Base-by-base conservation (phyloP, 2,113 vertebrate genomes). In the Gulo gulo region DNA sequence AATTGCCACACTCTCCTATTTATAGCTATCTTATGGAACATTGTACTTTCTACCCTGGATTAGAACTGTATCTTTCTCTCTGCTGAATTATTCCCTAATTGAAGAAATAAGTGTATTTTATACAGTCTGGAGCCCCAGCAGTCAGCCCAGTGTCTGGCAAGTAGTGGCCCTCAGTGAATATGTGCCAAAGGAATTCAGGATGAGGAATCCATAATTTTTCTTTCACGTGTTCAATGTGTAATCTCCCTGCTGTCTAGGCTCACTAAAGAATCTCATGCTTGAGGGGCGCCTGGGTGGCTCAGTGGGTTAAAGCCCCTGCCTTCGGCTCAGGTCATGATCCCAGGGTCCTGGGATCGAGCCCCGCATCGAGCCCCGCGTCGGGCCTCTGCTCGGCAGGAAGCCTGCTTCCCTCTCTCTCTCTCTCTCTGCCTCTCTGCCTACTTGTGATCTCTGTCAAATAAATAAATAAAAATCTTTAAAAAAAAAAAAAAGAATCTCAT, bases 251-350 rank as follows among this genome's bases (percentile, higher is more conserved):
- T 29, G 31, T 69, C 36, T 93, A 84, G n/a, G 76, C 79, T 78
- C 63, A 84, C 42, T 92, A 67, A 80, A 92, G 69, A 95, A 69
- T 92, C 87, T 92, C 76, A 90, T 94, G 39, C 90, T 98, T 97
- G 82, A 97, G n/a, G n/a, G n/a, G n/a, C n/a, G n/a, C n/a, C n/a
- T n/a, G n/a, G n/a, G n/a, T n/a, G n/a, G n/a, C n/a, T n/a, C n/a
- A n/a, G n/a, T n/a, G n/a, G n/a, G n/a, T n/a, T n/a, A n/a, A n/a
- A n/a, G n/a, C n/a, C n/a, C n/a, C n/a, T n/a, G n/a, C n/a, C n/a
- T n/a, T n/a, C n/a, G n/a, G n/a, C n/a, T n/a, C n/a, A n/a, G n/a
- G n/a, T n/a, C n/a, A n/a, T n/a, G n/a, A n/a, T n/a, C n/a, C n/a
- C n/a, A n/a, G n/a, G n/a, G n/a, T n/a, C n/a, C n/a, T n/a, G n/a